Percentiles rank a stretch among this genome's conserved stretches.
phyloP scores from a whole-genome alignment of 2,113 vertebrate species.

The Microcebus jonahi region DNA sequence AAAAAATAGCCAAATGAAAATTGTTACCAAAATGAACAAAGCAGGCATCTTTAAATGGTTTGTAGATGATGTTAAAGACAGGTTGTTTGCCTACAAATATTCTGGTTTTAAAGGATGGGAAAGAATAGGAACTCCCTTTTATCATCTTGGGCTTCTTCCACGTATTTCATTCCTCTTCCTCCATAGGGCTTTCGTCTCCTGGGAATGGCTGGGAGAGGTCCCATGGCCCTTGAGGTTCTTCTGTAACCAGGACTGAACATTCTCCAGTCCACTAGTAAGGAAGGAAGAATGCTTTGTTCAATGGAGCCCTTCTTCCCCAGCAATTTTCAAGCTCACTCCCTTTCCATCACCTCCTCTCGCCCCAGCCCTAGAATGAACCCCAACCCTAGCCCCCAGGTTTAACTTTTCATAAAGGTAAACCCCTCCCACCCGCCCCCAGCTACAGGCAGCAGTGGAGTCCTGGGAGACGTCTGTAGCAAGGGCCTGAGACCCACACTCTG shows the following conservation, averaged over 20 bases:
- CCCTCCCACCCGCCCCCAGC: background rate
- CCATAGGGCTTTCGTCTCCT: background rate
- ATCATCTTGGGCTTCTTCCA: background rate
- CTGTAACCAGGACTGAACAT: background rate
- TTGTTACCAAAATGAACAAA: background rate
- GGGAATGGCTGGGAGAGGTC: background rate
- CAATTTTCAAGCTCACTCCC: background rate
- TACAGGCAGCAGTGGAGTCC: fast-evolving
- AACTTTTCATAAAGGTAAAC: background rate
- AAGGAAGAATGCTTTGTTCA: background rate
- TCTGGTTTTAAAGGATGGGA: background rate
- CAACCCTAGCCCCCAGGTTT: background rate
- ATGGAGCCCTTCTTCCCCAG: background rate
- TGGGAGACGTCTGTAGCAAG: fast-evolving
- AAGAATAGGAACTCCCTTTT: background rate
- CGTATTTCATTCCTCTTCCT: background rate
- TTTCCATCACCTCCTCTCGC: background rate
- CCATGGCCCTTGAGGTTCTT: background rate
- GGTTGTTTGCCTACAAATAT: background rate
- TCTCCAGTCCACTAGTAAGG: background rate
- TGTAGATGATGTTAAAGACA: background rate
- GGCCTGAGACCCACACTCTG: background rate
- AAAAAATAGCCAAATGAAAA: constrained; percentile 19
- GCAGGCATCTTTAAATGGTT: background rate
- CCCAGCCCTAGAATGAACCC: background rate